Conservation (phyloP, 2,888 invertebrate species). For the Rhagium mordax region DNA sequence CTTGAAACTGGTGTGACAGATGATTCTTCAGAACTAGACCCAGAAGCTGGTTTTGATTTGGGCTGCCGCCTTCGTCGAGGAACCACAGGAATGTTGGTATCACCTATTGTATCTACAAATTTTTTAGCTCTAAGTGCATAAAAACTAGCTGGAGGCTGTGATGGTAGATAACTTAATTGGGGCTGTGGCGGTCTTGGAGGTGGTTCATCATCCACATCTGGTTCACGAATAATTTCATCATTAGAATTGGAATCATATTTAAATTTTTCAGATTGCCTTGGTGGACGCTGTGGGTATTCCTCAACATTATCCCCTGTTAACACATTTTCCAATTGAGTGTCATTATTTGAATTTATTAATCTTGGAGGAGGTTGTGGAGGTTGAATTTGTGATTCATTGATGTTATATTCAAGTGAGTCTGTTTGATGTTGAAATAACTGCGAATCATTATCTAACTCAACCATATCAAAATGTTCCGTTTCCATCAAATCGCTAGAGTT, state of each 20-base stretch:
- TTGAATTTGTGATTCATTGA: conserved; percentile 20
- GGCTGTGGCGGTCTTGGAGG: conserved; percentile 69
- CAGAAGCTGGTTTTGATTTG: conserved; percentile 54
- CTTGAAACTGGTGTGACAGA: conserved; percentile 42
- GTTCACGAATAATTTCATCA: conserved; percentile 52
- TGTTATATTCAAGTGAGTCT: conserved; percentile 19
- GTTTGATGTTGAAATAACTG: conserved; percentile 18
- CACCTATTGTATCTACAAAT: conserved; percentile 62
- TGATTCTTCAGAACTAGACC: conserved; percentile 63
- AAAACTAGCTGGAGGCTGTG: conserved; percentile 68
- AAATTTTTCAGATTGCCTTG: conserved; percentile 54
- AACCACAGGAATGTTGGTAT: conserved; percentile 67
- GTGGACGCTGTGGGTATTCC: conserved; percentile 71
- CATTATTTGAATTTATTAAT: conserved; percentile 37
- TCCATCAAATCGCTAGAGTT: neutral
- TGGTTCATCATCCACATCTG: conserved; percentile 63
- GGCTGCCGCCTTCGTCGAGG: conserved; percentile 72
- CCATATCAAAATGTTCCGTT: neutral
- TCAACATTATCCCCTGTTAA: conserved; percentile 51
- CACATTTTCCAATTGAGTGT: neutral
- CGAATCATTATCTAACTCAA: neutral
- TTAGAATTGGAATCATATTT: conserved; percentile 31
- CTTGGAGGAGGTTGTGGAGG: conserved; percentile 18
- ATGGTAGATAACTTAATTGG: conserved; percentile 62
- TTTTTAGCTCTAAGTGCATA: conserved; percentile 65